Evolutionary conservation across 2,113 vertebrate species (phyloP).

Genomic region (Lycaon pictus): DNA sequence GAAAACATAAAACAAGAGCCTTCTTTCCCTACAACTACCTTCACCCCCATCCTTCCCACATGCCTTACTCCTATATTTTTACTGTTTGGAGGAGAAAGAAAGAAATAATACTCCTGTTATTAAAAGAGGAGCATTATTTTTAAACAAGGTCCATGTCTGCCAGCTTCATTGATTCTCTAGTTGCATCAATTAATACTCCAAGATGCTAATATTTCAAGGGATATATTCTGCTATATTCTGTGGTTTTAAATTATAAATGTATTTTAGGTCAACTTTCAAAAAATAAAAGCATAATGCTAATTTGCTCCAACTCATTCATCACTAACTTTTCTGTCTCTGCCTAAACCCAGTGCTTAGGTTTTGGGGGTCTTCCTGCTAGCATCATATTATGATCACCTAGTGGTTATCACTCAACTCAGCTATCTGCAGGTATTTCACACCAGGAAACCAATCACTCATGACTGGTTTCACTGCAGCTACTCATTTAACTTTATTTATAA

Average conservation of each 20-base stretch:
- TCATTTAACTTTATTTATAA: conserved; percentile 1
- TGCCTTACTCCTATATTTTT: background rate
- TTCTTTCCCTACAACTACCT: background rate
- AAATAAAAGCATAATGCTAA: background rate
- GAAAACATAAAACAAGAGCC: background rate
- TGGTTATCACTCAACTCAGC: background rate
- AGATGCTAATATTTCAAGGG: background rate
- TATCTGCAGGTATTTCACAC: background rate
- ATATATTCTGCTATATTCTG: background rate
- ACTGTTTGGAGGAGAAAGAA: background rate
- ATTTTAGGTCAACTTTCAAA: conserved; percentile 2
- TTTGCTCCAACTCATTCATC: background rate
- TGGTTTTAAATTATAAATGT: background rate
- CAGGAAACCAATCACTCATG: background rate
- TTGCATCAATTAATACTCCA: background rate
- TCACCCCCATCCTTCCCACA: background rate
- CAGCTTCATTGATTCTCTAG: background rate
- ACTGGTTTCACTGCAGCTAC: background rate
- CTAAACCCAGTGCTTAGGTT: background rate
- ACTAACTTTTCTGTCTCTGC: background rate
- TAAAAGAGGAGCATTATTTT: background rate
- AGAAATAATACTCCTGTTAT: background rate
- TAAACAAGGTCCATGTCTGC: background rate
- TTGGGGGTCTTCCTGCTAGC: background rate
- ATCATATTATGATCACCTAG: background rate